Percentiles rank a stretch among this genome's conserved stretches.
phyloP scores from a whole-genome alignment of 2,797 vertebrate species.

The Coranthus polyacanthus region DNA sequence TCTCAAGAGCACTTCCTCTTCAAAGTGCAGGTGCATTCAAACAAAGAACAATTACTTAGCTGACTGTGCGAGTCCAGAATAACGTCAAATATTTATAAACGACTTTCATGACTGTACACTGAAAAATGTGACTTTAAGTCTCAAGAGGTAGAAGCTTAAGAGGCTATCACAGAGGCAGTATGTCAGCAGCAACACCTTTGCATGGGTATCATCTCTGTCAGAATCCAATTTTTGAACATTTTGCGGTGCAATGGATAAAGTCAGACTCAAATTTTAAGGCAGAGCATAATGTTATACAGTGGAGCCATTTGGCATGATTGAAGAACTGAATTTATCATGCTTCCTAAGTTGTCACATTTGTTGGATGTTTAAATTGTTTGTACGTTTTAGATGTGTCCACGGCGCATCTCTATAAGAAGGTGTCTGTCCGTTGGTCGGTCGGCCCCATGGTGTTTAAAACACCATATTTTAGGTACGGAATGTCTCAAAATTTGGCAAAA shows the following conservation, averaged over 20 bases:
- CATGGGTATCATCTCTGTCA: no score
- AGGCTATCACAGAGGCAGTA: background rate
- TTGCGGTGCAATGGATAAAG: no score
- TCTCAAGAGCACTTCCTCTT: conserved; percentile 62
- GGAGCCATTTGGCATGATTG: no score
- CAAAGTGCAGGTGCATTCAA: conserved; percentile 66
- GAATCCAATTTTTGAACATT: background rate
- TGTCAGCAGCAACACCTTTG: background rate
- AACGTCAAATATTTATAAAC: conserved; percentile 35
- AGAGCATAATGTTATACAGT: background rate
- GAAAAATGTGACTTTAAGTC: conserved; percentile 28
- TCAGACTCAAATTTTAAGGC: background rate
- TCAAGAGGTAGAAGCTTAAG: conserved; percentile 1
- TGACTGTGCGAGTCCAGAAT: conserved; percentile 44
- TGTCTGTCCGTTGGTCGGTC: no score
- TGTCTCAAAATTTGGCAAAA: no score
- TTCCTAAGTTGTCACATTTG: background rate
- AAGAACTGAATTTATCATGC: no score
- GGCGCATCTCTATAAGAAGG: no score
- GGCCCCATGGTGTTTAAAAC: no score
- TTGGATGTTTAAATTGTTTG: background rate
- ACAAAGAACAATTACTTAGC: conserved; percentile 63
- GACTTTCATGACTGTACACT: background rate
- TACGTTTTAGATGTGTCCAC: no score
- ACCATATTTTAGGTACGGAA: no score